Evolutionary conservation across 2,113 vertebrate species (phyloP).

Genomic region (Amphiprion ocellaris): DNA sequence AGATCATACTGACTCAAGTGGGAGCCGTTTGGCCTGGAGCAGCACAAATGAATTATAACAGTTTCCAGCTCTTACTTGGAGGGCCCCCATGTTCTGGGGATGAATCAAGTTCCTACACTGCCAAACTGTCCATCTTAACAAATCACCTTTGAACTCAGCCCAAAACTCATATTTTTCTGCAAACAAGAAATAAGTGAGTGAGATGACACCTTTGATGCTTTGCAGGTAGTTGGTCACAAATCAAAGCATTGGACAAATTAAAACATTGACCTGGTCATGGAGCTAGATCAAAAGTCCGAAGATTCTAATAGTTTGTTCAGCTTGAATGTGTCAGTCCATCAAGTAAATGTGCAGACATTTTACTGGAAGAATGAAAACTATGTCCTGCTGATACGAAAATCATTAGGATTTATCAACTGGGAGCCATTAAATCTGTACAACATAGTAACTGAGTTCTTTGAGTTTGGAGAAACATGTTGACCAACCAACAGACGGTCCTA

Average conservation of each 20-base stretch:
- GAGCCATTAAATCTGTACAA: not conserved
- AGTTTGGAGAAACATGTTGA: no score
- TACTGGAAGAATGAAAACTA: not conserved
- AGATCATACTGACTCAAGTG: constrained; percentile 77
- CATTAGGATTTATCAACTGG: not conserved
- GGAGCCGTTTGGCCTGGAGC: constrained; percentile 78
- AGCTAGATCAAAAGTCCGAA: not conserved
- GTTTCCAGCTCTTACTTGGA: constrained; percentile 61
- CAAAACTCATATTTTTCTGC: constrained; percentile 37
- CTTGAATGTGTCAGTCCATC: not conserved
- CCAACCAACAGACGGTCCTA: no score
- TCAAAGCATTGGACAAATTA: not conserved
- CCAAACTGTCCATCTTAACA: constrained; percentile 62
- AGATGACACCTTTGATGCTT: constrained; percentile 17
- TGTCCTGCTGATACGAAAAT: not conserved
- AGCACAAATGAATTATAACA: constrained; percentile 70
- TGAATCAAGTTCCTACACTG: constrained; percentile 62
- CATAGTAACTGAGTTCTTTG: no score
- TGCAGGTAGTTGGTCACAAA: constrained; percentile 5
- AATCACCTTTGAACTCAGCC: constrained; percentile 45
- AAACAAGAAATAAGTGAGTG: constrained; percentile 31
- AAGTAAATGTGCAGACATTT: not conserved
- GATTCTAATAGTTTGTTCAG: not conserved
- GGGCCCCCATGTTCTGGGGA: constrained; percentile 66
- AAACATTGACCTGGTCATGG: not conserved